Evolutionary conservation across 2,113 vertebrate genomes (phyloP), one percentile per base, ranked within the genome.

Genomic region (Platichthys stellatus): DNA sequence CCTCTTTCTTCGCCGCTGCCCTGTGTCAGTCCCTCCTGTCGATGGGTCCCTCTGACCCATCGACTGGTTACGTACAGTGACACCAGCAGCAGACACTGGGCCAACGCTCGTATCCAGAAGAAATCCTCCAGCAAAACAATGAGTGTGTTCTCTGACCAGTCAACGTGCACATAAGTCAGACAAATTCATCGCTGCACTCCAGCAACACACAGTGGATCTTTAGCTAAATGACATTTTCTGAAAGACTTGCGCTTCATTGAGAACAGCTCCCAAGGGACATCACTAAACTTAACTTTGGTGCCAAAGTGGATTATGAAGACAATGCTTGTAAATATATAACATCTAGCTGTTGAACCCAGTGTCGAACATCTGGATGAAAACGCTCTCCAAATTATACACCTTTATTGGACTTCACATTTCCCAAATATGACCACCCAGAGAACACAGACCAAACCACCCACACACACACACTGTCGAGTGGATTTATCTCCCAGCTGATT

Each of bases 391-490:
- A 88, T 87, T 86, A 86, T 83, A 79, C 78, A 81, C 79, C 83
- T 91, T 88, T 90, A 88, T 89, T 89, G 84, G 90, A 90, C 85
- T 88, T 86, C 71, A 69, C 71, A 70, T 86, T 89, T 88, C 78
- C 78, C 82, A 89, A 87, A 92, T 88, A 88, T 92, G 92, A 90
- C 92, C 92, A 92, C 91, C 92, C 91, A 93, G 89, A 87, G 76
- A 81, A 90, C 26, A 57, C 77, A 80, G 76, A 65, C 38, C 78
- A 72, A 89, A 81, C 89, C 90, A 90, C 92, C 90, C 91, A 91
- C 89, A 58, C 75, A 84, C 83, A 51, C 47, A 51, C 47, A 20
- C 17, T 80, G 66, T 70, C 54, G 81, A 77, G 79, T 75, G 85
- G 75, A 89, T 90, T 89, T 91, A 92, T 92, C 87, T 88, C 84